Evolutionary conservation across 2,888 invertebrate genomes (phyloP).

Genomic region (Ommatoiulus sabulosus): DNA sequence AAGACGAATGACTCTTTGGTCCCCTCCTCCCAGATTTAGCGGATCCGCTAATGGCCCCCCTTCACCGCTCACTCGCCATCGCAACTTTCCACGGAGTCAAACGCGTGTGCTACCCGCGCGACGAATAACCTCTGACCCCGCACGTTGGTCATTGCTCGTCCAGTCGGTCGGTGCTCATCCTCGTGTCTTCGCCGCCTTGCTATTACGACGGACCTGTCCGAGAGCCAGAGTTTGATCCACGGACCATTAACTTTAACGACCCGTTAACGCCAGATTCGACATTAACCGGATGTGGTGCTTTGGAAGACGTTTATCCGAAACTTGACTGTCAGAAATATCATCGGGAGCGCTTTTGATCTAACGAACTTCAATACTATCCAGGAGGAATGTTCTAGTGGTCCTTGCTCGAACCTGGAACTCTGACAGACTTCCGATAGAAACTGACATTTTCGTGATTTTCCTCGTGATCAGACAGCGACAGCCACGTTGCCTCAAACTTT

Average conservation of each 20-base stretch:
- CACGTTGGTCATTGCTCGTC: not conserved
- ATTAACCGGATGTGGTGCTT: not conserved
- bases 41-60: not conserved
- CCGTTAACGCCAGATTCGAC: not conserved
- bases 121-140: not conserved
- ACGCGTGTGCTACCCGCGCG: not conserved
- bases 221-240: not conserved
- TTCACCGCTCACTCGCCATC: not conserved
- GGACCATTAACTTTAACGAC: not conserved
- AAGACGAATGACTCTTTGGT: slow-evolving; percentile 55
- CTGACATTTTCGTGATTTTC: too few relatives aligned
- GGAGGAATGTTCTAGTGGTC: too few relatives aligned
- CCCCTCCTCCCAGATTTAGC: slow-evolving; percentile 20
- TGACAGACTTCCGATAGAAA: too few relatives aligned
- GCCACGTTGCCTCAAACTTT: too few relatives aligned
- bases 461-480: too few relatives aligned
- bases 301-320: too few relatives aligned
- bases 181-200: not conserved
- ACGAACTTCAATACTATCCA: too few relatives aligned
- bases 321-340: too few relatives aligned
- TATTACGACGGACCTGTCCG: not conserved
- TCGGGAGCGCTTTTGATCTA: too few relatives aligned
- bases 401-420: too few relatives aligned
- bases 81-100: not conserved
- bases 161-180: not conserved